Conservation (phyloP, 1,140 invertebrate species). For the Drosophila suzukii region DNA sequence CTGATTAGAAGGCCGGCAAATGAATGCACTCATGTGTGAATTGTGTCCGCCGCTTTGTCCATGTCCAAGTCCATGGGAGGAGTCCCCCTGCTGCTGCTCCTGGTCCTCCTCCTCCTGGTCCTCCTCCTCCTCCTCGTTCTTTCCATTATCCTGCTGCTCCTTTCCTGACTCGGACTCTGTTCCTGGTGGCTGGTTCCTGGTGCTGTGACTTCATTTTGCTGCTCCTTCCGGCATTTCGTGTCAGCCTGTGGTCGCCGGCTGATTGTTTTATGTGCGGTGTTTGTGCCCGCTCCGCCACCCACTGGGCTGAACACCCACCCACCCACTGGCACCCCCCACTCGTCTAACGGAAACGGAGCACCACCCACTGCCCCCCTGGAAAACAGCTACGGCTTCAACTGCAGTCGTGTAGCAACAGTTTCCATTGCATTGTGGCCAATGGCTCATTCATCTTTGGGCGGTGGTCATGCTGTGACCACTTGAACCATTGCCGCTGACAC, state of each 20-base stretch:
- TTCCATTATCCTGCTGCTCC: conserved; percentile 3
- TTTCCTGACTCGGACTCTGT: conserved; percentile 1
- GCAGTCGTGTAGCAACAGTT: conserved; percentile 58
- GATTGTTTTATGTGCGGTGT: conserved; percentile 79
- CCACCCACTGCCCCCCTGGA: neutral
- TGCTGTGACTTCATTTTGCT: conserved; percentile 71
- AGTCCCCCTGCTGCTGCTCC: neutral
- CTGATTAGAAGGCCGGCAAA: conserved; percentile 40
- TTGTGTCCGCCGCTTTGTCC: conserved; percentile 30
- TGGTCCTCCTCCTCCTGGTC: neutral
- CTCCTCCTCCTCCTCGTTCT: neutral
- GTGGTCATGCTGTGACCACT: conserved; percentile 73
- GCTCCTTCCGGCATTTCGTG: conserved; percentile 67
- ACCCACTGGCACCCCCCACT: neutral
- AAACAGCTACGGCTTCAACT: conserved; percentile 27
- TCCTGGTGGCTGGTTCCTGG: conserved; percentile 8
- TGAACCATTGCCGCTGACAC: conserved; percentile 66
- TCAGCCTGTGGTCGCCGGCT: conserved; percentile 69
- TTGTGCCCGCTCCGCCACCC: conserved; percentile 29
- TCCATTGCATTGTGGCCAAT: conserved; percentile 61
- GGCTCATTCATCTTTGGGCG: conserved; percentile 73
- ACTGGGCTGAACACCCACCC: neutral
- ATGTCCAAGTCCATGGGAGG: conserved; percentile 9
- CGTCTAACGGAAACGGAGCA: conserved; percentile 6
- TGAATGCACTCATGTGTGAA: conserved; percentile 57